These are phyloP conservation scores for Notospermus geniculatus DNA, from an alignment of 1,140 invertebrate genomes.

Conservation along the genomic window DNA sequence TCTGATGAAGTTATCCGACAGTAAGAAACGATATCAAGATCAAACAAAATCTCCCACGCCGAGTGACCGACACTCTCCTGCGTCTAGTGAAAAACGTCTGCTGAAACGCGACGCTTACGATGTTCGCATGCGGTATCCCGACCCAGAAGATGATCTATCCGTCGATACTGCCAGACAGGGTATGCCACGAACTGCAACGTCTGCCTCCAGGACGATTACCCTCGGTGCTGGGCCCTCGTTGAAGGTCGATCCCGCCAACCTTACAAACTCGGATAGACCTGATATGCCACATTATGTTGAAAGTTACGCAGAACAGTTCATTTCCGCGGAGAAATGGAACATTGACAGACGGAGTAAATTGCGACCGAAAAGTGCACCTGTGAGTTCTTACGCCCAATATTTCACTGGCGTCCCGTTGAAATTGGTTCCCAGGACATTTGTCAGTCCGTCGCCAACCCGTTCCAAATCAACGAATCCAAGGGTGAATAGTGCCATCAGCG, in stretches of 20 bases:
- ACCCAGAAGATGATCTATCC: not conserved
- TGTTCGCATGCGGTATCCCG: not conserved
- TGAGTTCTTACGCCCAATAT: slow-evolving; percentile 29
- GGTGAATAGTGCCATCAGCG: slow-evolving; percentile 21
- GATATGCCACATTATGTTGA: no score
- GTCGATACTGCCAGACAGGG: not conserved
- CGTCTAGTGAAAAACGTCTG: not conserved
- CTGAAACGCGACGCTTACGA: slow-evolving; percentile 5
- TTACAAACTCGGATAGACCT: slow-evolving; percentile 2
- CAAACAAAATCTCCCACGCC: not conserved
- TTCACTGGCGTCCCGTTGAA: slow-evolving; percentile 7
- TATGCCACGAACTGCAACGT: not conserved
- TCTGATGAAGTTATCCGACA: no score
- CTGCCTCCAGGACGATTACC: not conserved
- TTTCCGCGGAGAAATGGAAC: no score
- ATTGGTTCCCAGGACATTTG: no score
- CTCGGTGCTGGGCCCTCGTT: not conserved
- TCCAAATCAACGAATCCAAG: not conserved
- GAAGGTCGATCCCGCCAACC: no score
- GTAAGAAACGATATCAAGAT: no score
- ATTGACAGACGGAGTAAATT: not conserved
- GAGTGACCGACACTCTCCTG: not conserved
- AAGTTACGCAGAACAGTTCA: no score
- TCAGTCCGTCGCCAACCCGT: no score
- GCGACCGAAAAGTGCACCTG: slow-evolving; percentile 19